A percentile compares a stretch with the other conserved stretches of the same genome.
phyloP scores from a whole-genome alignment of 2,113 vertebrate species.

The Macroglossus sobrinus region DNA sequence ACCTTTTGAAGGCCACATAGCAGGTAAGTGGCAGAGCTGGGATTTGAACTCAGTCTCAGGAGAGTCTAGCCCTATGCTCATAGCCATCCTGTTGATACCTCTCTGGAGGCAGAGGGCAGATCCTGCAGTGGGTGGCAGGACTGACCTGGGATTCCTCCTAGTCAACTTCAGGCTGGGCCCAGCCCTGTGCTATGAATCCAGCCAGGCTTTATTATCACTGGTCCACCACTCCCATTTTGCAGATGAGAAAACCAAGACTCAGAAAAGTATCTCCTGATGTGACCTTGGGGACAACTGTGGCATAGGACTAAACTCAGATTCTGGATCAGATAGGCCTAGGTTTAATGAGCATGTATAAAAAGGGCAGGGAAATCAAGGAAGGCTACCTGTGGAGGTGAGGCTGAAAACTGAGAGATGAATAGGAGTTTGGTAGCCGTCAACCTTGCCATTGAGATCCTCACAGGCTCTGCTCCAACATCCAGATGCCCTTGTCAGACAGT shows the following conservation, averaged over 20 bases:
- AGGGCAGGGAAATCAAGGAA: not conserved
- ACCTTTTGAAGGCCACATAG: not conserved
- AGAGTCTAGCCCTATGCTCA: not conserved
- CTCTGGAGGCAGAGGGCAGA: not conserved
- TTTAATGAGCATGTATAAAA: not conserved
- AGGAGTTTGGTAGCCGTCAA: not conserved
- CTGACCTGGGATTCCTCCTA: not conserved
- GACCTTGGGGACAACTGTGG: not conserved
- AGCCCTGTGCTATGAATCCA: not conserved
- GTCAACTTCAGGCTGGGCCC: not conserved
- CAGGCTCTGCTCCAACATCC: not conserved
- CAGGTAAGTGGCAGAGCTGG: not conserved
- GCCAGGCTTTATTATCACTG: not conserved
- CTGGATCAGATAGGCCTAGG: not conserved
- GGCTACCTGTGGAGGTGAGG: not conserved
- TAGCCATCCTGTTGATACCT: not conserved
- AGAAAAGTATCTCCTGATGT: not conserved
- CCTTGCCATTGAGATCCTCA: not conserved
- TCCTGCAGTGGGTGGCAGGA: too few relatives aligned
- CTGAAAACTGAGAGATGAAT: not conserved
- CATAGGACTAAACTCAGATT: not conserved
- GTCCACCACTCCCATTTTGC: not conserved
- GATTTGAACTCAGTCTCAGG: not conserved
- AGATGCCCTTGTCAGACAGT: not conserved
- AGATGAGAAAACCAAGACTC: not conserved